Conservation (phyloP, 2,113 vertebrate species). For the Cnemophilus loriae region DNA sequence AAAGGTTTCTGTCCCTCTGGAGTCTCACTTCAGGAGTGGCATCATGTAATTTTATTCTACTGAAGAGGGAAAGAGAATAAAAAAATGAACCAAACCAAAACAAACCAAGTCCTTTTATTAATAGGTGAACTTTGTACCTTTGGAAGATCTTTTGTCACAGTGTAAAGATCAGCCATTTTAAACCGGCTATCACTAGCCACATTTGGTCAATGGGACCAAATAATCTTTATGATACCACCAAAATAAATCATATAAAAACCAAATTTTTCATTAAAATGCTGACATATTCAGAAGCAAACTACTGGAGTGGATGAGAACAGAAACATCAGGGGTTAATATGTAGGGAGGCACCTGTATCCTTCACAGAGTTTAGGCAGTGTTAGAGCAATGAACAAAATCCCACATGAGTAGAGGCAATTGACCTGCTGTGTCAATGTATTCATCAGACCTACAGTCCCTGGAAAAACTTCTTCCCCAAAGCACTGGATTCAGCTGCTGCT, state of each 20-base stretch:
- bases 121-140: neutral
- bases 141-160: neutral
- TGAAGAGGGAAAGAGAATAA: neutral
- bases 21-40: neutral
- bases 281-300: neutral
- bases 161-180: neutral
- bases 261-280: neutral
- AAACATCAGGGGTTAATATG: neutral
- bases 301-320: neutral
- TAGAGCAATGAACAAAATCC: neutral
- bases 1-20: neutral
- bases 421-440: neutral
- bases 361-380: neutral
- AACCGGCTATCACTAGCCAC: neutral
- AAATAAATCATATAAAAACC: neutral
- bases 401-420: neutral
- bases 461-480: neutral
- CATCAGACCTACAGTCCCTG: neutral
- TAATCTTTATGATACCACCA: neutral
- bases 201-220: neutral
- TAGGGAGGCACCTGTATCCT: neutral
- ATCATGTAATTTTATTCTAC: neutral
- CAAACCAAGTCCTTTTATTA: neutral
- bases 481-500: neutral
- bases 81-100: neutral